Conservation (phyloP, 2,888 invertebrate species). For the Chloroclystis v-ata region DNA sequence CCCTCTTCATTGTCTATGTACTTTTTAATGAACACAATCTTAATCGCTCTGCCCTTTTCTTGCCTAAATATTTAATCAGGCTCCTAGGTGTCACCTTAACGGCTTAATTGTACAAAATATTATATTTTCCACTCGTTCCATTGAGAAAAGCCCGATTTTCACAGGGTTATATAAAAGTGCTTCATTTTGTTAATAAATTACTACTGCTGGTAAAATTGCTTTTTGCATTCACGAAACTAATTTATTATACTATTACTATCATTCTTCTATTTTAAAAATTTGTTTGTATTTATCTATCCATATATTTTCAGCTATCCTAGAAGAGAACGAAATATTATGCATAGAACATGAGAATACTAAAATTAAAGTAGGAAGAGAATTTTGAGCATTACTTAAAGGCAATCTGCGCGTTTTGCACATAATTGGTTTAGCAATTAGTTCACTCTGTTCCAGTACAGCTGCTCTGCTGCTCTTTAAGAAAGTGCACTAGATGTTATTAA, state of each 20-base stretch:
- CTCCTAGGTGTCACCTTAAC: constrained; percentile 49
- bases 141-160: constrained; percentile 12
- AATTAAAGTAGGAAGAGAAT: too few species aligned
- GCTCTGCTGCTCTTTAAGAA: constrained; percentile 13
- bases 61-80: constrained; percentile 65
- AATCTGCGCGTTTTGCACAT: constrained; percentile 20
- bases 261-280: too few species aligned
- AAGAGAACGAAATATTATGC: too few species aligned
- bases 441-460: constrained; percentile 21
- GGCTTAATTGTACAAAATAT: constrained; percentile 58
- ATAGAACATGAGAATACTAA: too few species aligned
- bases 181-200: too few species aligned
- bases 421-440: constrained; percentile 25
- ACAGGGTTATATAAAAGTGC: too few species aligned
- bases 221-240: too few species aligned
- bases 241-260: too few species aligned
- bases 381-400: too few species aligned
- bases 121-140: constrained; percentile 31
- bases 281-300: too few species aligned
- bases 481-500: not conserved
- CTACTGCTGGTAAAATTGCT: too few species aligned
- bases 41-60: constrained; percentile 53
- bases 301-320: too few species aligned
- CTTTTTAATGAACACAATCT: constrained; percentile 55
- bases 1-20: constrained; percentile 2